Evolutionary conservation across 2,797 vertebrate genomes (phyloP).

Genomic region (Dryobates pubescens): DNA sequence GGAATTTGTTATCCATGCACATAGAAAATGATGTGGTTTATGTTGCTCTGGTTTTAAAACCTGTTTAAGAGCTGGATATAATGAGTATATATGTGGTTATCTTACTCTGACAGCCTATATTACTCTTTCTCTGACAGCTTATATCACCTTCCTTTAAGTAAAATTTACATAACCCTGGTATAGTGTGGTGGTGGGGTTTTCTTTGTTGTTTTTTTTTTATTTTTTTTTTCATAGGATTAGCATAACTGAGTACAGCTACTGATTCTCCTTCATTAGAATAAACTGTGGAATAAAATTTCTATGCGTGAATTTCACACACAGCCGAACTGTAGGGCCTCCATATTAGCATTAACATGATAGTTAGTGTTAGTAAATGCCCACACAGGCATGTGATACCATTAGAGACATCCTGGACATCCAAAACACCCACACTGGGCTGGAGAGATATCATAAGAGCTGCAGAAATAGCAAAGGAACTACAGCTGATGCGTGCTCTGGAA

Average conservation of each 20-base stretch:
- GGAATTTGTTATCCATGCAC: background rate
- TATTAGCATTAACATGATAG: background rate
- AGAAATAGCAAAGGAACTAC: background rate
- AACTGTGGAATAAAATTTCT: background rate
- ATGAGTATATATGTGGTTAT: background rate
- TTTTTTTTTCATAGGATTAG: background rate
- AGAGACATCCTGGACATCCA: background rate
- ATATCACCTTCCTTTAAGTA: background rate
- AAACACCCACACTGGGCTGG: background rate
- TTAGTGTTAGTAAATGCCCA: background rate
- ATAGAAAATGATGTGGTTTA: background rate
- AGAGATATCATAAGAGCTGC: background rate
- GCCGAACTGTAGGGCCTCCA: background rate
- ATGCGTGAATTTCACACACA: background rate
- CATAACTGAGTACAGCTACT: background rate
- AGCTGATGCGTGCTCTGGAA: background rate
- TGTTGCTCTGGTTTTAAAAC: background rate
- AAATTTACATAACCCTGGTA: background rate
- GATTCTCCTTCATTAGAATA: background rate
- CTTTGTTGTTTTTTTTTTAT: no score
- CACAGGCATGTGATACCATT: background rate
- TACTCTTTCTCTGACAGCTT: background rate
- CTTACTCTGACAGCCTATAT: background rate
- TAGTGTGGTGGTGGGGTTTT: background rate
- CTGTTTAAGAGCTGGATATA: background rate